phyloP scores from a whole-genome alignment of 2,888 invertebrate genomes.

The Drosophila demipolita region DNA sequence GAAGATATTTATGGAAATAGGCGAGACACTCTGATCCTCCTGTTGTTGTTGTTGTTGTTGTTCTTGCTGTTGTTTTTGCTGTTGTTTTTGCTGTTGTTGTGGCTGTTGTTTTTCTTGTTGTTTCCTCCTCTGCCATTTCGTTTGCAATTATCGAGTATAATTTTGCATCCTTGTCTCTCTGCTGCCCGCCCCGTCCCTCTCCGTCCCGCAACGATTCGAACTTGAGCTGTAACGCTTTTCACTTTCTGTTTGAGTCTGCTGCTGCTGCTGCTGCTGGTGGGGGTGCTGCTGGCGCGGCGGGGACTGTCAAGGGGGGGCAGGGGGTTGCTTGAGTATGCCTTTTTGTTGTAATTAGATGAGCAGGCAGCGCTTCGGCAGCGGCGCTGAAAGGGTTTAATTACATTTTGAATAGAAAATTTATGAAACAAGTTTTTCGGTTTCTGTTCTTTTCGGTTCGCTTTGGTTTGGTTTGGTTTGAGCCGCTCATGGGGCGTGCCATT shows the following conservation, averaged over 20 bases:
- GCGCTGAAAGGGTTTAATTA: constrained; percentile 76
- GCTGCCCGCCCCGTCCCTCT: background rate
- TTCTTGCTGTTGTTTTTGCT: constrained; percentile 16
- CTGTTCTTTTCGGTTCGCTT: constrained; percentile 40
- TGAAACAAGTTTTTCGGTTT: constrained; percentile 78
- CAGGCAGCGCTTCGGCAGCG: constrained; percentile 46
- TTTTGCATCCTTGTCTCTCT: constrained; percentile 21
- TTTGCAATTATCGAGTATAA: constrained; percentile 79
- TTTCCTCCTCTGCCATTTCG: constrained; percentile 53
- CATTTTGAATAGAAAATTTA: constrained; percentile 80
- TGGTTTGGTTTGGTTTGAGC: constrained; percentile 17
- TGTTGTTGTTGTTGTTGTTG: constrained; percentile 21
- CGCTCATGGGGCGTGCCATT: constrained; percentile 47
- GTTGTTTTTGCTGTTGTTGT: constrained; percentile 7
- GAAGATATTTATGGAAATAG: constrained; percentile 81
- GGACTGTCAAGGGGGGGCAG: background rate
- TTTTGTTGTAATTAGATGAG: constrained; percentile 79
- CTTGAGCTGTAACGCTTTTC: constrained; percentile 31
- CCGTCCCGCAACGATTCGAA: constrained; percentile 10
- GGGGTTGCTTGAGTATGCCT: constrained; percentile 49
- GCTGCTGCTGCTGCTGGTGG: background rate
- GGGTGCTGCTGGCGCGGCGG: background rate
- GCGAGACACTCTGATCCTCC: constrained; percentile 26
- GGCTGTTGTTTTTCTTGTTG: constrained; percentile 17
- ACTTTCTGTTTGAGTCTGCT: background rate